A percentile compares a stretch with the other conserved stretches of the same genome.
phyloP scores from a whole-genome alignment of 2,888 invertebrate genomes.

The Herminia tarsipennalis region DNA sequence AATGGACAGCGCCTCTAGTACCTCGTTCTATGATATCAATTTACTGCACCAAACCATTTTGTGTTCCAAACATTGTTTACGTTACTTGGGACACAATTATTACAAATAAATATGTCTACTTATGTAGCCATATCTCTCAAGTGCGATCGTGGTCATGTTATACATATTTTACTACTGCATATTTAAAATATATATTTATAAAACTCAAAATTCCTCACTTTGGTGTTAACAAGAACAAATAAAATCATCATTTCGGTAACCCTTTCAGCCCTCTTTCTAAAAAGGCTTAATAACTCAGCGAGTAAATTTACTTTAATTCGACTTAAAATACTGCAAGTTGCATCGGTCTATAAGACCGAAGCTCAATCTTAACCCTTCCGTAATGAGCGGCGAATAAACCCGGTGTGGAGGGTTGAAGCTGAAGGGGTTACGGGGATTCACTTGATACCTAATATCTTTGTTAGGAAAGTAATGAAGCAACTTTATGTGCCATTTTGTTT shows the following conservation, averaged over 20 bases:
- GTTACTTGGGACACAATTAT: too few species aligned
- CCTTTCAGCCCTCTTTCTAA: constrained; percentile 42
- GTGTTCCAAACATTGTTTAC: too few species aligned
- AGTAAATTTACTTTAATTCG: constrained; percentile 64
- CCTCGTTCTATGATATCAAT: too few species aligned
- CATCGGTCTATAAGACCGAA: constrained; percentile 47
- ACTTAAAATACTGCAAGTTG: constrained; percentile 63
- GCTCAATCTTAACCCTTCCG: constrained; percentile 68
- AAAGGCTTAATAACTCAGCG: constrained; percentile 58
- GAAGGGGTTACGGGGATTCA: constrained; percentile 46
- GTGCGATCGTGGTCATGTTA: too few species aligned
- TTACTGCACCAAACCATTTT: too few species aligned
- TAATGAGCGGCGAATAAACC: constrained; percentile 61
- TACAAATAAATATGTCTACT: too few species aligned
- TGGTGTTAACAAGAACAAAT: constrained; percentile 23
- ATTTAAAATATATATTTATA: neutral
- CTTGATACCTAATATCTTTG: constrained; percentile 49
- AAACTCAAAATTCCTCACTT: constrained; percentile 5
- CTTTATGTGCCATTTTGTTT: constrained; percentile 34
- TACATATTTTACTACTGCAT: too few species aligned
- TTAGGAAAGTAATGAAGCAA: constrained; percentile 50
- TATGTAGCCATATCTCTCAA: too few species aligned
- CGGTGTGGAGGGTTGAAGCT: constrained; percentile 46
- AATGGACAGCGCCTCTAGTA: too few species aligned
- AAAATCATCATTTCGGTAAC: constrained; percentile 22